phyloP scores from a whole-genome alignment of 2,797 vertebrate genomes.

The Phylloscopus collybita region DNA sequence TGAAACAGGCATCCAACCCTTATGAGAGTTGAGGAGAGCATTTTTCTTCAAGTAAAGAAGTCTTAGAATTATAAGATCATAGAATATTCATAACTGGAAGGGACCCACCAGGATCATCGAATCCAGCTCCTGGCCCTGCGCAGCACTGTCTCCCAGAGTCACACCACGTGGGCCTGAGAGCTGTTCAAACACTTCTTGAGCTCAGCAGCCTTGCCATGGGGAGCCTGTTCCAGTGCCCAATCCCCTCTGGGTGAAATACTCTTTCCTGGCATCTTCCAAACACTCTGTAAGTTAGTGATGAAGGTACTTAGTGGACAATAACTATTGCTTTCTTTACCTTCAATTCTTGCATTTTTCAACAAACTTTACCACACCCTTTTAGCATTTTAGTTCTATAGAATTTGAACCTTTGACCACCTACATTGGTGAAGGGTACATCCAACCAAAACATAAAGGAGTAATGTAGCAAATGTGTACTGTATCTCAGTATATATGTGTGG shows the following conservation, averaged over 20 bases:
- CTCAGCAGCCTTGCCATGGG: not conserved
- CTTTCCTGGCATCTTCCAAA: not conserved
- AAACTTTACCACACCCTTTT: not conserved
- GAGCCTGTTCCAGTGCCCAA: not conserved
- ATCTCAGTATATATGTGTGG: not conserved
- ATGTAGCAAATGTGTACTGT: not conserved
- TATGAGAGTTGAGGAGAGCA: not conserved
- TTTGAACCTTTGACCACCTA: not conserved
- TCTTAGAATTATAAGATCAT: accelerated
- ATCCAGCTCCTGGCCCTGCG: not conserved
- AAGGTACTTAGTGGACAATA: not conserved
- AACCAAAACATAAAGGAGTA: not conserved
- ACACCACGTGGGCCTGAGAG: no score
- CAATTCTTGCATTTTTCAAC: not conserved
- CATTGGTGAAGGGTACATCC: not conserved
- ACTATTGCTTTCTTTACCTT: not conserved
- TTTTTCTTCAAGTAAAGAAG: not conserved
- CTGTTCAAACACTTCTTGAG: not conserved
- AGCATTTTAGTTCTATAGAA: not conserved
- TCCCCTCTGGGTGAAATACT: not conserved
- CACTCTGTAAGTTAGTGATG: not conserved
- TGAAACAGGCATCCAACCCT: not conserved
- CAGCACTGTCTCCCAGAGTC: not conserved
- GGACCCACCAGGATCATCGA: accelerated
- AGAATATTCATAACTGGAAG: not conserved